A percentile compares a stretch with the other conserved stretches of the same genome.
These are phyloP conservation scores for Capitulum mitella DNA, from an alignment of 2,888 invertebrate genomes.

Conservation along the genomic window DNA sequence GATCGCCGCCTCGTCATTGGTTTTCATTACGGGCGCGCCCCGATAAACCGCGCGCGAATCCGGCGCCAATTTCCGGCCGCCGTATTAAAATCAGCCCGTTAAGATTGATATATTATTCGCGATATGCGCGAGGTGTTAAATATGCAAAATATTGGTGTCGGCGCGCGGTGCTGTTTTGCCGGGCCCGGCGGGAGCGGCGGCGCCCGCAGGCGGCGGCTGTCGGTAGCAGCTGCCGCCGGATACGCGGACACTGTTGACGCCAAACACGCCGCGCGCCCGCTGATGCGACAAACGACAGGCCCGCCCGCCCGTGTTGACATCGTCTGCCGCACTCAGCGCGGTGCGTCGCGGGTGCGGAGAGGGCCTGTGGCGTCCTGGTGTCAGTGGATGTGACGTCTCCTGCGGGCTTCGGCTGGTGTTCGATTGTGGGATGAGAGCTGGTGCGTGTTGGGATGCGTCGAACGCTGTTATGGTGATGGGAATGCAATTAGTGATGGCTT, in stretches of 20 bases:
- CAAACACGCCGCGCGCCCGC: too few species aligned
- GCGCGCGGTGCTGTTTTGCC: neutral
- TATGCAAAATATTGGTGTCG: constrained; percentile 24
- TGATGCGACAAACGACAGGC: too few species aligned
- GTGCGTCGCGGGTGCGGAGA: too few species aligned
- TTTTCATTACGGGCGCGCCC: constrained; percentile 17
- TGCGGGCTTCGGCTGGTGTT: too few species aligned
- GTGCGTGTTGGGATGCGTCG: too few species aligned
- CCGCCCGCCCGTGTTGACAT: too few species aligned
- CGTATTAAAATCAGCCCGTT: constrained; percentile 26
- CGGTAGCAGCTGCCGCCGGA: neutral
- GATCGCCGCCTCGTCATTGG: constrained; percentile 13
- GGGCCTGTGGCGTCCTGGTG: too few species aligned
- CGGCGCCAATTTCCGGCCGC: constrained; percentile 18
- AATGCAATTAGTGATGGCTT: too few species aligned
- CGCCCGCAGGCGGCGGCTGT: neutral
- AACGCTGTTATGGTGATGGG: too few species aligned
- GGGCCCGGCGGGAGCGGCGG: neutral
- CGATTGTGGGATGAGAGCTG: too few species aligned
- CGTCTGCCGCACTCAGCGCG: too few species aligned
- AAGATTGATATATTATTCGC: constrained; percentile 26
- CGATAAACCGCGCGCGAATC: constrained; percentile 25
- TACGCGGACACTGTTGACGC: neutral
- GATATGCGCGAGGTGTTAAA: constrained; percentile 17
- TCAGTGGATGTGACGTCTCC: too few species aligned